These are phyloP conservation scores for Epinephelus lanceolatus DNA, from an alignment of 2,113 vertebrate genomes.

Conservation along the genomic window DNA sequence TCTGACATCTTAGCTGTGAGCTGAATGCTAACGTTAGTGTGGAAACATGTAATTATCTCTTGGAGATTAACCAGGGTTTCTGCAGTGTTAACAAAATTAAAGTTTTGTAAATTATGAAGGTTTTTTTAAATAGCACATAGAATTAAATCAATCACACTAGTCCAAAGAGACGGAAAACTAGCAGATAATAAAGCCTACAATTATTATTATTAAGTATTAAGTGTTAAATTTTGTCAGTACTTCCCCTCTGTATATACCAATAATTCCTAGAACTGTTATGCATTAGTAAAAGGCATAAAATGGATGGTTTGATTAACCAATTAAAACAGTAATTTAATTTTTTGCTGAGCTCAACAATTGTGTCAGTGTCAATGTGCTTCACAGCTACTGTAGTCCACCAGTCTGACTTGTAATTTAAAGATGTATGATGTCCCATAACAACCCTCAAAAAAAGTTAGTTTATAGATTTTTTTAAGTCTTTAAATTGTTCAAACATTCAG, in stretches of 20 bases:
- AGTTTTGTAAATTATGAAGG: not conserved
- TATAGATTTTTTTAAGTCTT: not conserved
- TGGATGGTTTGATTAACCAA: not conserved
- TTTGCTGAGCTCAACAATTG: not conserved
- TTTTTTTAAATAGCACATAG: not conserved
- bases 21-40: not conserved
- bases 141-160: not conserved
- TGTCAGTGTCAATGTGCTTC: not conserved
- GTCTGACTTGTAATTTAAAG: not conserved
- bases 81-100: not conserved
- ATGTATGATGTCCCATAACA: not conserved
- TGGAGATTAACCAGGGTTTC: not conserved
- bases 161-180: not conserved
- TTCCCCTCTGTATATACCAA: not conserved
- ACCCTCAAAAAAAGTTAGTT: not conserved
- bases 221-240: not conserved
- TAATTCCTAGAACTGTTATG: not conserved
- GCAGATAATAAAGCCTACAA: not conserved
- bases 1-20: not conserved
- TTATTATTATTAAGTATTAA: not conserved
- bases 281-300: not conserved
- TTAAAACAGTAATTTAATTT: not conserved
- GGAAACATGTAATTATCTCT: not conserved
- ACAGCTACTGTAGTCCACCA: not conserved
- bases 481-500: not conserved